Evolutionary conservation across 2,888 invertebrate species (phyloP), one percentile per base, ranked within the genome.

Genomic region (Listrodromus nycthemerus): DNA sequence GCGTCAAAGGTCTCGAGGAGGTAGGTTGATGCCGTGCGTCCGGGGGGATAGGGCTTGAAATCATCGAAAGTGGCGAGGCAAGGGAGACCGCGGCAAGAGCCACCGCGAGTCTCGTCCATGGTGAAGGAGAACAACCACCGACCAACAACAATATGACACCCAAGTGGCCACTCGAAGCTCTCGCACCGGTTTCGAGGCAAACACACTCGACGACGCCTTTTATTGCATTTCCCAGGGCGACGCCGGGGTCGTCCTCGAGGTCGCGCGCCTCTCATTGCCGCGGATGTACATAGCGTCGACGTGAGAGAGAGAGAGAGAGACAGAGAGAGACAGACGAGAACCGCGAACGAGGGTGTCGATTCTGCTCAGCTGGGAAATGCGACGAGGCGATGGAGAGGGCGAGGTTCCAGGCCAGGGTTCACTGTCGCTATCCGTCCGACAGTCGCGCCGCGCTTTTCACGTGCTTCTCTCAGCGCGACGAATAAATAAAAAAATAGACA

Each of bases 161-260:
- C 89, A 85, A 89, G 89, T 86, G 85, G 86, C 90, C 80, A 89
- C 91, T 91, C 90, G 77, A 80, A 65, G 61, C 52, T 41, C 33
- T 41, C 65, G 52, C 66, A 45, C 45, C 24, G 4, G 30, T 63
- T 86, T 3, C 85, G 85, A 85, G 83, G 88, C 86, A 89, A 88
- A 89, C 88, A 78, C 69, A 88, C 90, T 89, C 87, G 86, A 88
- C 87, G 86, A 88, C 87, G 87, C 86, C 88, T 89, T 90, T 90
- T 90, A 90, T 89, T 89, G 89, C 87, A 88, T 90, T 90, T 87
- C 86, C 85, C 86, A 67, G 19, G 86, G 85, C 76, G 82, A 80
- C 73, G 75, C 69, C 41, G 82, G 75, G 70, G 45, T 16, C 74
- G 71, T 74, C 30, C 66, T 77, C 74, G 70, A n/a, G 33, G 45